Evolutionary conservation across 1,140 invertebrate species (phyloP).

Genomic region (Steinernema khuongi): DNA sequence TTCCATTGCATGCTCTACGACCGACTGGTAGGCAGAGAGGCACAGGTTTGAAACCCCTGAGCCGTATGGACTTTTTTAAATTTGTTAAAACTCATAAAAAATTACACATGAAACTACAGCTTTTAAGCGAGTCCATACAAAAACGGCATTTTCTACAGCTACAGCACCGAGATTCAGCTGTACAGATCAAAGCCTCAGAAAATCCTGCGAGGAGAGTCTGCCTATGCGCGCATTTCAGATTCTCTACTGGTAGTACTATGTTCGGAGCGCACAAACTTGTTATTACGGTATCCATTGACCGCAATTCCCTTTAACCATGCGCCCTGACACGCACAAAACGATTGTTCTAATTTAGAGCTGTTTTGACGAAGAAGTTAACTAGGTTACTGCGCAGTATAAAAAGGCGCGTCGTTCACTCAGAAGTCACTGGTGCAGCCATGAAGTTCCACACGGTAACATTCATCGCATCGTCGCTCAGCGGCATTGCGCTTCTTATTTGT

Average conservation of each 20-base stretch:
- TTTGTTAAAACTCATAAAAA: no score
- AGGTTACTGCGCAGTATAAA: background rate
- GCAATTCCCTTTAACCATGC: no score
- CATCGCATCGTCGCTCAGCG: slow-evolving; percentile 54
- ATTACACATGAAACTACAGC: background rate
- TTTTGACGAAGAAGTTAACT: background rate
- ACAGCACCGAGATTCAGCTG: no score
- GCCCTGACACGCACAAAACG: no score
- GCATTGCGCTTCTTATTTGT: slow-evolving; percentile 49
- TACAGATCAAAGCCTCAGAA: no score
- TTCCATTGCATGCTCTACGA: no score
- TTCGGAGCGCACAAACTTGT: background rate
- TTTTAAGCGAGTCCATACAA: no score
- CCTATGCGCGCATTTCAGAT: slow-evolving; percentile 32
- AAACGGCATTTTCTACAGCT: no score
- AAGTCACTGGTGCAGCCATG: slow-evolving; percentile 35
- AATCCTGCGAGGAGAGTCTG: background rate
- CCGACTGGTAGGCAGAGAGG: no score
- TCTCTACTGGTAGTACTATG: slow-evolving; percentile 40
- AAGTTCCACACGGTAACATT: slow-evolving; percentile 57
- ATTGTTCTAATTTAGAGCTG: no score
- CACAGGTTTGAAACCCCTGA: no score
- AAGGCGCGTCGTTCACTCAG: background rate
- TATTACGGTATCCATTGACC: background rate
- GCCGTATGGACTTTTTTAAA: no score